These are phyloP conservation scores for Atherinosoma microstoma DNA, from an alignment of 2,797 vertebrate genomes.

Conservation along the genomic window DNA sequence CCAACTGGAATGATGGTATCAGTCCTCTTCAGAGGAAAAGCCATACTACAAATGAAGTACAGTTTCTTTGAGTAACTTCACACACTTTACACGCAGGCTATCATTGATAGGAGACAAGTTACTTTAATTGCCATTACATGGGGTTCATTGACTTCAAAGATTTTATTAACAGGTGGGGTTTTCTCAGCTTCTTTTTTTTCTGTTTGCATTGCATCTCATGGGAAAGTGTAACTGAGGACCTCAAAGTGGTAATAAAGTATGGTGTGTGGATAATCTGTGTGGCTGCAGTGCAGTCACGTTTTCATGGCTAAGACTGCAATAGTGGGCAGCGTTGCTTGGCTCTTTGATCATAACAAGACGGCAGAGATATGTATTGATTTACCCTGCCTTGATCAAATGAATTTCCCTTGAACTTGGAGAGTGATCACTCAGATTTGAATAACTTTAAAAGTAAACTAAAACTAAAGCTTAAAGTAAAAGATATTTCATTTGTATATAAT, in stretches of 20 bases:
- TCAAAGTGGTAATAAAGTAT: slow-evolving; percentile 65
- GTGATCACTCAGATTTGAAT: slow-evolving; percentile 46
- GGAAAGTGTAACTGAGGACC: slow-evolving; percentile 49
- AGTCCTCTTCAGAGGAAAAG: slow-evolving; percentile 7
- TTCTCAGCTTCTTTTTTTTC: slow-evolving; percentile 9
- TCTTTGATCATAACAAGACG: slow-evolving; percentile 75
- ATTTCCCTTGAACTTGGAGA: slow-evolving; percentile 43
- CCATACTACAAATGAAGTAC: not conserved
- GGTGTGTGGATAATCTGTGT: slow-evolving; percentile 45
- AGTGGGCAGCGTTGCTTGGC: slow-evolving; percentile 46
- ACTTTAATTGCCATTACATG: slow-evolving; percentile 20
- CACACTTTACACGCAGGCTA: not conserved
- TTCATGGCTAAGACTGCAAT: slow-evolving; percentile 44
- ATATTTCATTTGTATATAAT: not conserved
- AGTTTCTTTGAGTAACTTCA: slow-evolving; percentile 10
- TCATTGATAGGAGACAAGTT: slow-evolving; percentile 6
- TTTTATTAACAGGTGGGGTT: slow-evolving; percentile 36
- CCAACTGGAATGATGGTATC: not conserved
- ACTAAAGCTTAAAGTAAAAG: not conserved
- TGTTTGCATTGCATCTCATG: slow-evolving; percentile 39
- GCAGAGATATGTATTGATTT: slow-evolving; percentile 62
- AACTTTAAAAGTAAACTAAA: not conserved
- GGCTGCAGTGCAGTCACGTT: slow-evolving; percentile 65
- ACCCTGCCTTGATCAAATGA: slow-evolving; percentile 64
- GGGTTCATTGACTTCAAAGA: slow-evolving; percentile 19